Evolutionary conservation across 2,113 vertebrate species (phyloP).

Genomic region (Corythornis vintsioides): DNA sequence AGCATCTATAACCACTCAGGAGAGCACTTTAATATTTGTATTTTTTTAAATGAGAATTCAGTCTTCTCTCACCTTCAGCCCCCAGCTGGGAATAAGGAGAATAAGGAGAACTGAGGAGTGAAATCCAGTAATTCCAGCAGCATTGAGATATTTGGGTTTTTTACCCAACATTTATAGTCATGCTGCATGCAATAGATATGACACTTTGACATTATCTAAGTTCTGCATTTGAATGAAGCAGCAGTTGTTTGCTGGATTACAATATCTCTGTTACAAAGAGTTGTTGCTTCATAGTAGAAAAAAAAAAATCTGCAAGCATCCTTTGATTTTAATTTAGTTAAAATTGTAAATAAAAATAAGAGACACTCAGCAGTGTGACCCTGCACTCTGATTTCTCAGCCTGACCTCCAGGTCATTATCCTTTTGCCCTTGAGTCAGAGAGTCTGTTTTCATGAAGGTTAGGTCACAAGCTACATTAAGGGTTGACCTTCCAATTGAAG

Average conservation of each 20-base stretch:
- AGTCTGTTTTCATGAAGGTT: neutral
- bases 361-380: neutral
- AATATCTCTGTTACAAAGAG: neutral
- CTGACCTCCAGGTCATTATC: neutral
- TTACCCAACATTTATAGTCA: neutral
- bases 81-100: neutral
- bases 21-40: slow-evolving; percentile 54
- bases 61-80: neutral
- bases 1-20: slow-evolving; percentile 21
- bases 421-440: neutral
- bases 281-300: neutral
- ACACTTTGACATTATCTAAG: slow-evolving; percentile 14
- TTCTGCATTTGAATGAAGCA: slow-evolving; percentile 10
- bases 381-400: neutral
- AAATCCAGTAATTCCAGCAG: neutral
- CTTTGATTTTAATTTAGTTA: neutral
- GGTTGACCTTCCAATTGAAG: neutral
- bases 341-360: neutral
- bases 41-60: slow-evolving; percentile 26
- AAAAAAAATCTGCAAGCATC: neutral
- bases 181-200: neutral
- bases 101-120: neutral
- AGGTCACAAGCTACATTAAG: neutral
- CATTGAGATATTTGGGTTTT: neutral
- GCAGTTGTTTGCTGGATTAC: neutral